These are phyloP conservation scores for Notarius quadriscutis DNA, from an alignment of 2,113 vertebrate species.

Conservation along the genomic window DNA sequence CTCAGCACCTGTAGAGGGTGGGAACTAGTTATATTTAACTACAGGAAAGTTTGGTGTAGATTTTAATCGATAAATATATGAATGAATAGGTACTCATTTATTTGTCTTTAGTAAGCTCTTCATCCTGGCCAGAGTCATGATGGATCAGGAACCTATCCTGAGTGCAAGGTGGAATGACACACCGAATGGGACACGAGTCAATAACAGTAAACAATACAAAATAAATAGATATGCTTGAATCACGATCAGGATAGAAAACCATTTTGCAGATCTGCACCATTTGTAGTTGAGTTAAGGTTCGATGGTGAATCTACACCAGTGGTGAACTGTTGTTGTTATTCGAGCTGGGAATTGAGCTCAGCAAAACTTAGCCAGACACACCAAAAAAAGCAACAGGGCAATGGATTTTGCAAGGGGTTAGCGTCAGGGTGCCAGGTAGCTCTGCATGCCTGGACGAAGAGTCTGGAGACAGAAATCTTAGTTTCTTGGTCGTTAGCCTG, in stretches of 20 bases:
- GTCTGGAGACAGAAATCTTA: too few relatives aligned
- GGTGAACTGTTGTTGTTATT: too few relatives aligned
- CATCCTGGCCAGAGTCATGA: background rate
- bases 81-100: background rate
- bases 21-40: background rate
- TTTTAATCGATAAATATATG: background rate
- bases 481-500: too few relatives aligned
- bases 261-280: background rate
- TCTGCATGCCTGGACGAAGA: too few relatives aligned
- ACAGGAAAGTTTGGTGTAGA: background rate
- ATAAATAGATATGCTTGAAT: background rate
- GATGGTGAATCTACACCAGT: background rate
- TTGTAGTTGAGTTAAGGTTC: background rate
- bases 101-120: background rate
- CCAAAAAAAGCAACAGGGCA: too few relatives aligned
- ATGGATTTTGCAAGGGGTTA: too few relatives aligned
- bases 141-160: background rate
- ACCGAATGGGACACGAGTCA: background rate
- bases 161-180: background rate
- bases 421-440: too few relatives aligned
- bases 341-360: too few relatives aligned
- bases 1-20: background rate
- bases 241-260: background rate
- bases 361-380: too few relatives aligned
- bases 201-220: background rate